Percentiles rank a stretch among this genome's conserved stretches.
These are phyloP conservation scores for Temnopleurus reevesii DNA, from an alignment of 53 echinoderm and acorn worm species.

Conservation along the genomic window DNA sequence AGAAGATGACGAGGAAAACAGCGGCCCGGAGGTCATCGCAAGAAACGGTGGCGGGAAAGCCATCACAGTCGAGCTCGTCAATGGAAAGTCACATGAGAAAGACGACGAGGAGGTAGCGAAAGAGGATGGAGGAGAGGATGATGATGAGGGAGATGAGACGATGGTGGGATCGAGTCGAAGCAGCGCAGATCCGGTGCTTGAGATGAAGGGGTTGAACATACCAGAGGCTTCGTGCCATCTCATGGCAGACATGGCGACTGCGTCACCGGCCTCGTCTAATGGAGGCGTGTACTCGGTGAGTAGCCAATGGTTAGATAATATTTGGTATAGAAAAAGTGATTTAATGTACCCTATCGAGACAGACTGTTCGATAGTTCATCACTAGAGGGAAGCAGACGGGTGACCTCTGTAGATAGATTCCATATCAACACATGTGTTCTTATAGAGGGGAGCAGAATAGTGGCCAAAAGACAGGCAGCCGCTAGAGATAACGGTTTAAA, in stretches of 20 bases:
- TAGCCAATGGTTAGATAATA: too few relatives aligned
- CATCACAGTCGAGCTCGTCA: constrained; percentile 84
- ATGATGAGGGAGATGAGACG: constrained; percentile 37
- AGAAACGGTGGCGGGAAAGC: constrained; percentile 62
- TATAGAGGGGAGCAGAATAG: too few relatives aligned
- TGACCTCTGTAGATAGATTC: too few relatives aligned
- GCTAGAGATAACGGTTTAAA: too few relatives aligned
- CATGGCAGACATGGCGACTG: constrained; percentile 73
- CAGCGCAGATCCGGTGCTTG: constrained; percentile 36
- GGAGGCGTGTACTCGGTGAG: constrained; percentile 98
- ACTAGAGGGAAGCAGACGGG: too few relatives aligned
- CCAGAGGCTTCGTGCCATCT: constrained; percentile 66
- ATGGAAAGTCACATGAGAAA: constrained; percentile 62
- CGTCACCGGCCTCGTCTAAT: constrained; percentile 93
- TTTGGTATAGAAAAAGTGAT: too few relatives aligned
- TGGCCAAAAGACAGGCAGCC: too few relatives aligned
- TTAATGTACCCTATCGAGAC: too few relatives aligned
- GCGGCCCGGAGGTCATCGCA: constrained; percentile 50
- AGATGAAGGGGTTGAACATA: constrained; percentile 62
- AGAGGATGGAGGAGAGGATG: constrained; percentile 6
- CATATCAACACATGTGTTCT: too few relatives aligned
- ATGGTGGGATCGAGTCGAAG: constrained; percentile 25
- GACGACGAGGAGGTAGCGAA: constrained; percentile 47
- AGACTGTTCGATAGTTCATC: too few relatives aligned
- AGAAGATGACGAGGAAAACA: constrained; percentile 28